Percentiles rank a stretch among this genome's conserved stretches.
These are phyloP conservation scores for Cremastobaeus sp. DNA, from an alignment of 2,888 invertebrate species.

Conservation along the genomic window DNA sequence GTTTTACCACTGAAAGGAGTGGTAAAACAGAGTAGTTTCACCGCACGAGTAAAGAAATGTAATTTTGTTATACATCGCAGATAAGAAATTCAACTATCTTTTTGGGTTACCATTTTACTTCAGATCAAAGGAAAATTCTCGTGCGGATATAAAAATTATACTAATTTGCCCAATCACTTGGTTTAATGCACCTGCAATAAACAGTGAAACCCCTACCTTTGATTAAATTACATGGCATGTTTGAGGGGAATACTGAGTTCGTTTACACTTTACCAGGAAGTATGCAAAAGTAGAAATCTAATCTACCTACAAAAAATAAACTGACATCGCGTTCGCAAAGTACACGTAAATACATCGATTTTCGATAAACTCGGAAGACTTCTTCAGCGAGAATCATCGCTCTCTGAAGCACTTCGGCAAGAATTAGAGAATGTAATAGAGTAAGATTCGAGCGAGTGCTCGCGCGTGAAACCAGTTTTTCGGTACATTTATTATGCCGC, in stretches of 20 bases:
- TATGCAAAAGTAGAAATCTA: constrained; percentile 35
- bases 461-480: constrained; percentile 69
- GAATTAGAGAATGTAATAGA: constrained; percentile 65
- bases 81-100: too few relatives aligned
- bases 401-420: constrained; percentile 23
- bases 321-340: constrained; percentile 19
- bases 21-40: too few relatives aligned
- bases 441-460: constrained; percentile 63
- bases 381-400: constrained; percentile 26
- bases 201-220: constrained; percentile 67
- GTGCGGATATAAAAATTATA: too few relatives aligned
- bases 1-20: too few relatives aligned
- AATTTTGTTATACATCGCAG: too few relatives aligned
- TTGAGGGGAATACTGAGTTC: constrained; percentile 19
- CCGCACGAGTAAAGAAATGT: too few relatives aligned
- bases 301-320: constrained; percentile 34
- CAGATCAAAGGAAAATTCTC: too few relatives aligned
- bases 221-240: constrained; percentile 43
- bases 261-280: background rate
- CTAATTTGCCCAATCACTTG: too few relatives aligned
- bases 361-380: constrained; percentile 53
- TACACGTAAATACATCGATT: constrained; percentile 59
- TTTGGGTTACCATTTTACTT: too few relatives aligned
- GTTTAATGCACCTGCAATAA: too few relatives aligned
- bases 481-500: constrained; percentile 56